A percentile compares a stretch with the other conserved stretches of the same genome.
Evolutionary conservation across 2,113 vertebrate species (phyloP).

Genomic region (Charina bottae): DNA sequence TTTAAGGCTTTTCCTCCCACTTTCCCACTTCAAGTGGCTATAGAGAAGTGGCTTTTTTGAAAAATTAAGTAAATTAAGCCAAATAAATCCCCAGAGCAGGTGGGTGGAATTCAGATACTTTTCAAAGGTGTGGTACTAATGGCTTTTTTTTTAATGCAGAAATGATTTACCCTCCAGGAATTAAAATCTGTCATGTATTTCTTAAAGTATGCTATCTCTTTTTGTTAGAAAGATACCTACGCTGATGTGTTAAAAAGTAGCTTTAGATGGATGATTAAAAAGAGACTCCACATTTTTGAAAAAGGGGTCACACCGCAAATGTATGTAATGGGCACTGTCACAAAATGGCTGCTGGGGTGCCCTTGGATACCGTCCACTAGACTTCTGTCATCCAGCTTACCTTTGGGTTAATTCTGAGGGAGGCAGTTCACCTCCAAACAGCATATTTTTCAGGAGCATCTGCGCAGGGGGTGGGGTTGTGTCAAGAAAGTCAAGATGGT

Average conservation of each 20-base stretch:
- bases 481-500: too few relatives aligned
- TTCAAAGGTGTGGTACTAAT: not conserved
- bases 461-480: too few relatives aligned
- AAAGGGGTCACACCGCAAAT: not conserved
- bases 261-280: not conserved
- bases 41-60: not conserved
- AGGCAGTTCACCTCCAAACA: too few relatives aligned
- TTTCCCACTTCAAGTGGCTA: not conserved
- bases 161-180: not conserved
- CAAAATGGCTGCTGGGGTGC: not conserved
- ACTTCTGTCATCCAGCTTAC: too few relatives aligned
- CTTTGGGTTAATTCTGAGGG: too few relatives aligned
- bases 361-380: not conserved
- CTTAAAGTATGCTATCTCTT: not conserved
- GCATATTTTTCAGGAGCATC: too few relatives aligned
- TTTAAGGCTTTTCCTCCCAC: not conserved
- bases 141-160: not conserved
- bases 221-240: not conserved
- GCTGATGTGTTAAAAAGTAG: not conserved
- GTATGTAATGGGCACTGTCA: not conserved
- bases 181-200: not conserved
- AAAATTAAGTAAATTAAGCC: slow-evolving; percentile 1
- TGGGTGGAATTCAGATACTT: not conserved
- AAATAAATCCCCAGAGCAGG: not conserved
- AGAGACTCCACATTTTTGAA: not conserved